Conservation (phyloP, 2,797 vertebrate genomes). For the Platyrinchus mystaceus region DNA sequence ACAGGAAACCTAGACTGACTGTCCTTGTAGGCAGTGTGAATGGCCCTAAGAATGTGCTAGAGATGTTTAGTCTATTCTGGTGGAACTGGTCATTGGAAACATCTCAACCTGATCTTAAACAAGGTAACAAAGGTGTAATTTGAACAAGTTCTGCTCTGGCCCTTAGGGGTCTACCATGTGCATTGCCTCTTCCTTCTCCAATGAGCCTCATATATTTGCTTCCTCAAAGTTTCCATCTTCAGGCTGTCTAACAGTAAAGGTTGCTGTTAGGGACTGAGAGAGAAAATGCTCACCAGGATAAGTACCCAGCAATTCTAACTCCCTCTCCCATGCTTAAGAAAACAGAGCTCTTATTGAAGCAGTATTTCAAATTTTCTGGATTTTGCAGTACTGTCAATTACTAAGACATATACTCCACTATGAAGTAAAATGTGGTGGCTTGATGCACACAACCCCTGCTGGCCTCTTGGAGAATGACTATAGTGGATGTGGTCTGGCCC, state of each 20-base stretch:
- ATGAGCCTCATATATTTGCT: not conserved
- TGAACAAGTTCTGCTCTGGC: not conserved
- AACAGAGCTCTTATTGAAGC: not conserved
- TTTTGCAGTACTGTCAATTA: not conserved
- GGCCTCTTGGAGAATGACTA: not conserved
- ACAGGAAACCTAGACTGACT: not conserved
- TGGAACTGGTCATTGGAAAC: not conserved
- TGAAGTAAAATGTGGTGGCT: not conserved
- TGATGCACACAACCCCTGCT: not conserved
- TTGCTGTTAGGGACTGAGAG: fast-evolving
- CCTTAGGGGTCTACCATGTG: not conserved
- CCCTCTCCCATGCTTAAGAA: not conserved
- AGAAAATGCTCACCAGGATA: not conserved
- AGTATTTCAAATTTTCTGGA: not conserved
- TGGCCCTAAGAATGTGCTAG: not conserved
- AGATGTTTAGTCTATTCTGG: not conserved
- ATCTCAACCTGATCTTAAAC: not conserved
- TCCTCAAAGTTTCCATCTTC: not conserved
- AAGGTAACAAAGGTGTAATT: not conserved
- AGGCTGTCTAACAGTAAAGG: not conserved
- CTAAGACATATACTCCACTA: not conserved
- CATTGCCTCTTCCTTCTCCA: not conserved
- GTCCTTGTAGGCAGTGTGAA: not conserved
- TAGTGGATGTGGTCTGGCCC: not conserved
- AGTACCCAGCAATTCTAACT: not conserved